phyloP scores from a whole-genome alignment of 2,113 vertebrate species.

The Bungarus multicinctus region DNA sequence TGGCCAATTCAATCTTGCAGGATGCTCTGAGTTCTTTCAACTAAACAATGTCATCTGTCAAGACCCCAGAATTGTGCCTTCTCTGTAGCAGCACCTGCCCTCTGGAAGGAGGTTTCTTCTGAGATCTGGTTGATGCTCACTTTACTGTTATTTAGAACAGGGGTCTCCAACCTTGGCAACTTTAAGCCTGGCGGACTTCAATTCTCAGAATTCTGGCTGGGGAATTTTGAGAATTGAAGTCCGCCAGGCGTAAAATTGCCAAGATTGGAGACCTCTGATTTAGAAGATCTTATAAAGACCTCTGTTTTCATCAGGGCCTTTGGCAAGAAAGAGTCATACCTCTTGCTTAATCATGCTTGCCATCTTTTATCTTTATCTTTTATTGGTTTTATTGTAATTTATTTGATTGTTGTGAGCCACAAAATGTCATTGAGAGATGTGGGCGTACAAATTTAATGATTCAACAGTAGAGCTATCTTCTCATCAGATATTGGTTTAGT shows the following conservation, averaged over 20 bases:
- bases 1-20: background rate
- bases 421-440: background rate
- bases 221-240: no score
- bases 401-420: background rate
- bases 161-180: no score
- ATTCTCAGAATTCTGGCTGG: no score
- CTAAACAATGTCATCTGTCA: background rate
- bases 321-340: background rate
- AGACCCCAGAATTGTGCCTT: background rate
- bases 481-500: background rate
- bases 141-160: background rate
- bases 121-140: background rate
- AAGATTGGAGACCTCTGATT: no score
- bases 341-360: background rate
- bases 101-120: background rate
- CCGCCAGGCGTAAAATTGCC: no score
- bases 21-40: background rate
- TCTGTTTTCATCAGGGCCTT: background rate
- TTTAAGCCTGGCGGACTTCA: no score
- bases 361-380: background rate
- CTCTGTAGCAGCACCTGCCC: background rate
- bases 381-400: background rate
- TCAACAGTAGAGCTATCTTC: background rate
- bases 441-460: background rate
- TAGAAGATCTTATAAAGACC: background rate